These are phyloP conservation scores for Lontra canadensis DNA, from an alignment of 2,113 vertebrate species.

Conservation along the genomic window DNA sequence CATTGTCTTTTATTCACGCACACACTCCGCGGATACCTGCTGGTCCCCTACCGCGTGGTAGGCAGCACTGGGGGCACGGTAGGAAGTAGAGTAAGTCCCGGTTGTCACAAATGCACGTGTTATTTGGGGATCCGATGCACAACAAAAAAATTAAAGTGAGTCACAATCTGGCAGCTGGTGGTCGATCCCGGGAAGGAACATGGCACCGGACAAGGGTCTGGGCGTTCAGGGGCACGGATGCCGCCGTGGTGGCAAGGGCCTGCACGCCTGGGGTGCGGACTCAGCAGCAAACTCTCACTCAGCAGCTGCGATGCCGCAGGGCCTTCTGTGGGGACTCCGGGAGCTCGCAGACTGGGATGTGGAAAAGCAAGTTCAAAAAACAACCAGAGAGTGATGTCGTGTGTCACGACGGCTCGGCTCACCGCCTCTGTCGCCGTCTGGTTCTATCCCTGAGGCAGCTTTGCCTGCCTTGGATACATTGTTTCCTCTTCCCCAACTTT, in stretches of 20 bases:
- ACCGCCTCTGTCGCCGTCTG: neutral
- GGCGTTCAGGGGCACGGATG: rapidly evolving
- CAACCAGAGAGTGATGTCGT: too few species aligned
- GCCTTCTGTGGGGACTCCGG: neutral
- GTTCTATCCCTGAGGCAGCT: neutral
- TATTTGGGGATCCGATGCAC: too few species aligned
- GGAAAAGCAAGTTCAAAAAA: neutral
- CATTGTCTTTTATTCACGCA: rapidly evolving
- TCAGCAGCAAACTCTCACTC: too few species aligned
- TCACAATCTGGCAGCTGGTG: rapidly evolving
- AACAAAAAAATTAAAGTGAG: too few species aligned
- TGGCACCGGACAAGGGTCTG: rapidly evolving
- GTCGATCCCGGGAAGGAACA: neutral
- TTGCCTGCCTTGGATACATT: neutral
- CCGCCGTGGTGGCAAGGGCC: neutral
- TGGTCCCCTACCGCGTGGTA: neutral
- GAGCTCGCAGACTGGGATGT: too few species aligned
- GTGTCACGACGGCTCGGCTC: rapidly evolving
- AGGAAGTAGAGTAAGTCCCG: rapidly evolving
- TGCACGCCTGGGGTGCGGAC: rapidly evolving
- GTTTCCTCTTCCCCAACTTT: neutral
- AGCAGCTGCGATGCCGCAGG: rapidly evolving
- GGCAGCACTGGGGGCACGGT: rapidly evolving
- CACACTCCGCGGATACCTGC: neutral
- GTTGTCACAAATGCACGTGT: rapidly evolving